These are phyloP conservation scores for Cuniculus paca DNA, from an alignment of 2,797 vertebrate species.

Conservation along the genomic window DNA sequence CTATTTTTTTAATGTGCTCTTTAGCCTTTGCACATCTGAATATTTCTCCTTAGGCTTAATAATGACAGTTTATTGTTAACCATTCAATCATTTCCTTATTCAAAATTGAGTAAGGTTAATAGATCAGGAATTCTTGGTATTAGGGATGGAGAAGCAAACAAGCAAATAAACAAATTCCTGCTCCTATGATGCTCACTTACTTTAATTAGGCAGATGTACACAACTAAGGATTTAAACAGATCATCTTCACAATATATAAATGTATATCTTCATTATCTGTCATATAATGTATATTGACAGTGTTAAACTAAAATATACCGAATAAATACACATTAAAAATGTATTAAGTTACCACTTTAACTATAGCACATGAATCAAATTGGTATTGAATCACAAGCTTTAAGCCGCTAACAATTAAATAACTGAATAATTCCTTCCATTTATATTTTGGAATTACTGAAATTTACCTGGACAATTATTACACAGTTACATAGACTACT, in stretches of 20 bases:
- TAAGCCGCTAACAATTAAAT: background rate
- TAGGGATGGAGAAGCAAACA: background rate
- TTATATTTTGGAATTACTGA: background rate
- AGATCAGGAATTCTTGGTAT: background rate
- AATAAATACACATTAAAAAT: background rate
- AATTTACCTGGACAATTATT: background rate
- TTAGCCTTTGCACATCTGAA: background rate
- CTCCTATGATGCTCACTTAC: background rate
- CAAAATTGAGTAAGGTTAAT: background rate
- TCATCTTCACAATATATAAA: background rate
- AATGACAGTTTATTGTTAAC: background rate
- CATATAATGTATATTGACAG: background rate
- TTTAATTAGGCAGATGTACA: background rate
- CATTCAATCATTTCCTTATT: slow-evolving; percentile 4
- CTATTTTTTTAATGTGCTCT: background rate
- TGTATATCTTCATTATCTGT: background rate
- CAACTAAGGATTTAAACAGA: background rate
- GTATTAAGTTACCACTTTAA: background rate
- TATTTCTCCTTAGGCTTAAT: background rate
- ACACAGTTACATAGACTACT: background rate
- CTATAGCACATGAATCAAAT: background rate
- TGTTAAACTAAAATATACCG: background rate
- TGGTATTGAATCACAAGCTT: background rate
- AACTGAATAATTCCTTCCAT: background rate
- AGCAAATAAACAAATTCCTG: background rate